These are phyloP conservation scores for Athene cunicularia DNA, from an alignment of 2,113 vertebrate species.

Conservation along the genomic window DNA sequence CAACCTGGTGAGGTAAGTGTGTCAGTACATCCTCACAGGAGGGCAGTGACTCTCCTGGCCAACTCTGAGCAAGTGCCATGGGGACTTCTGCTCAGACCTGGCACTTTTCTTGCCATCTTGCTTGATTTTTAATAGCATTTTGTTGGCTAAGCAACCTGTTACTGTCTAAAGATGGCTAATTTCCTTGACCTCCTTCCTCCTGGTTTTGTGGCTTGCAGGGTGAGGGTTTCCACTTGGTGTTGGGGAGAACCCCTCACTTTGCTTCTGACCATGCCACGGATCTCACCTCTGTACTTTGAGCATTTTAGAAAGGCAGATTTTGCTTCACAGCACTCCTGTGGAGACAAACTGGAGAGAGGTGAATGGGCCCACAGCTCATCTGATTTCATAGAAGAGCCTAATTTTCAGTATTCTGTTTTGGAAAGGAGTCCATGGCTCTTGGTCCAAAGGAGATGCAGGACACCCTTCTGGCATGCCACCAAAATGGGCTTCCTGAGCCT, in stretches of 20 bases:
- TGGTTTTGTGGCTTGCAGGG: not conserved
- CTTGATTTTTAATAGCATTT: not conserved
- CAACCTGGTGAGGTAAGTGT: not conserved
- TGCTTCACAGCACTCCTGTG: not conserved
- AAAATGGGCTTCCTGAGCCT: not conserved
- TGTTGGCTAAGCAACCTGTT: not conserved
- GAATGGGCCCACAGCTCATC: not conserved
- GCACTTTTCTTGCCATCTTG: not conserved
- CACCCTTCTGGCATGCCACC: not conserved
- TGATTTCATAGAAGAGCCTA: not conserved
- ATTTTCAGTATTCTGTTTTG: not conserved
- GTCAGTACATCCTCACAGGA: not conserved
- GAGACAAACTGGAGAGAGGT: not conserved
- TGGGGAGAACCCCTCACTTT: not conserved
- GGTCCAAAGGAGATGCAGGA: not conserved
- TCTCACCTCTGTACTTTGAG: not conserved
- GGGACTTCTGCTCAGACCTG: not conserved
- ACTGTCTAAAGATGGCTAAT: not conserved
- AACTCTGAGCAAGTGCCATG: fast-evolving
- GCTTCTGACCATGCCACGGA: not conserved
- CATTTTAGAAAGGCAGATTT: not conserved
- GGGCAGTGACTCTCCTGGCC: not conserved
- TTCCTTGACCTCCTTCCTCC: not conserved
- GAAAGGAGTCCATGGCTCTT: not conserved
- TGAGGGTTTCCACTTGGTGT: not conserved